Percentiles rank a stretch among this genome's conserved stretches.
Conservation (phyloP, 37 sponge, comb jelly and placozoan species). For the Tethya wilhelma region DNA sequence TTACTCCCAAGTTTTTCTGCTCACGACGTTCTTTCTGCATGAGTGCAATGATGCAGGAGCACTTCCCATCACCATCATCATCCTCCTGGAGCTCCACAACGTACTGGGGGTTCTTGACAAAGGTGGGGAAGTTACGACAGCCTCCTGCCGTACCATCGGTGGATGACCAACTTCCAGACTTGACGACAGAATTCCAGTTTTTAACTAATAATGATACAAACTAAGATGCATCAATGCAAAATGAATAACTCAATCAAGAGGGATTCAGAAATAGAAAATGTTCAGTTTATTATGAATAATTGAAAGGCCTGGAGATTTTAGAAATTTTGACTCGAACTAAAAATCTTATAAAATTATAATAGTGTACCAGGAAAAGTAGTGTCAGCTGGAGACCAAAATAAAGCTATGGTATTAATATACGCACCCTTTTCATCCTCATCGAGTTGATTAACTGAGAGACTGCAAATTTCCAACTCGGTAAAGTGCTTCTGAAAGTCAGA, state of each 20-base stretch:
- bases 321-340: too few relatives aligned
- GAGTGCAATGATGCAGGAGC: slow-evolving; percentile 83
- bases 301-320: too few relatives aligned
- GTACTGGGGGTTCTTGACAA: slow-evolving; percentile 84
- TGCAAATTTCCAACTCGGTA: slow-evolving; percentile 91
- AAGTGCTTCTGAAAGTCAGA: slow-evolving; percentile 80
- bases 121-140: slow-evolving; percentile 88
- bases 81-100: slow-evolving; percentile 78
- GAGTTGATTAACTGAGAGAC: slow-evolving; percentile 64
- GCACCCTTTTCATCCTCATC: slow-evolving; percentile 78
- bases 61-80: slow-evolving; percentile 90
- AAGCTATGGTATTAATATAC: too few relatives aligned
- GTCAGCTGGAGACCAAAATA: too few relatives aligned
- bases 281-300: too few relatives aligned
- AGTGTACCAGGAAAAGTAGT: too few relatives aligned
- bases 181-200: slow-evolving; percentile 55
- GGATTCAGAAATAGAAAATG: too few relatives aligned
- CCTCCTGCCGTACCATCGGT: slow-evolving; percentile 73
- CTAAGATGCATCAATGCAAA: too few relatives aligned
- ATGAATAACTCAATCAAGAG: too few relatives aligned
- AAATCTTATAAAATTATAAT: too few relatives aligned
- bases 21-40: slow-evolving; percentile 92
- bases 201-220: slow-evolving; percentile 41
- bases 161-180: slow-evolving; percentile 54
- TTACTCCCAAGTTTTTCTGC: slow-evolving; percentile 79